Evolutionary conservation across 2,888 invertebrate genomes (phyloP).

Genomic region (Xylota sylvarum): DNA sequence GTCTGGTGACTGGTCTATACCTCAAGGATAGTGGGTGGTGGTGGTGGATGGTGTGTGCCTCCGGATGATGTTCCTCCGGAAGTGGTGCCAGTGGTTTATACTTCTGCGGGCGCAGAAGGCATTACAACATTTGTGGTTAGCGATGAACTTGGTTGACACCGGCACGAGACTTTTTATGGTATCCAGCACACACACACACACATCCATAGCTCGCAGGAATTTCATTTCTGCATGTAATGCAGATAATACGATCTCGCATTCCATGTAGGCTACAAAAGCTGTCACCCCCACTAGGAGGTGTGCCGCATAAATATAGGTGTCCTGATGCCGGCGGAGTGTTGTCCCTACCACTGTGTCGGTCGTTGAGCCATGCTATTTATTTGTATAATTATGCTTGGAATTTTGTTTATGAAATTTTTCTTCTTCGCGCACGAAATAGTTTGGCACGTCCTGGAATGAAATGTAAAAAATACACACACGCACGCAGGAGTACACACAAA

Average conservation of each 20-base stretch:
- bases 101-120: conserved; percentile 66
- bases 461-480: conserved; percentile 13
- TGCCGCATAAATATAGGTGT: conserved; percentile 22
- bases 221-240: conserved; percentile 67
- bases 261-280: conserved; percentile 35
- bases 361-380: conserved; percentile 53
- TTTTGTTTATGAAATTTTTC: conserved; percentile 74
- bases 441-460: conserved; percentile 50
- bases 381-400: conserved; percentile 69
- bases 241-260: conserved; percentile 57
- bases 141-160: conserved; percentile 70
- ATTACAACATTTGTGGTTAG: conserved; percentile 70
- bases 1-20: conserved; percentile 38
- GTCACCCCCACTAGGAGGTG: conserved; percentile 30
- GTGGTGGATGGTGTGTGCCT: background rate
- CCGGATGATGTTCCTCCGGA: conserved; percentile 26
- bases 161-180: conserved; percentile 59
- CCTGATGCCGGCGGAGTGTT: background rate
- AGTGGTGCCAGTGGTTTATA: conserved; percentile 66
- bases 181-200: conserved; percentile 8
- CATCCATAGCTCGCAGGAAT: conserved; percentile 26
- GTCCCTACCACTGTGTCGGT: background rate
- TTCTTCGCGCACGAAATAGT: conserved; percentile 49
- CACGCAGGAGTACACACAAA: background rate
- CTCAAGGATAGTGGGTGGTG: conserved; percentile 13